Evolutionary conservation across 2,888 invertebrate genomes (phyloP).

Genomic region (Opisthograptis luteolata): DNA sequence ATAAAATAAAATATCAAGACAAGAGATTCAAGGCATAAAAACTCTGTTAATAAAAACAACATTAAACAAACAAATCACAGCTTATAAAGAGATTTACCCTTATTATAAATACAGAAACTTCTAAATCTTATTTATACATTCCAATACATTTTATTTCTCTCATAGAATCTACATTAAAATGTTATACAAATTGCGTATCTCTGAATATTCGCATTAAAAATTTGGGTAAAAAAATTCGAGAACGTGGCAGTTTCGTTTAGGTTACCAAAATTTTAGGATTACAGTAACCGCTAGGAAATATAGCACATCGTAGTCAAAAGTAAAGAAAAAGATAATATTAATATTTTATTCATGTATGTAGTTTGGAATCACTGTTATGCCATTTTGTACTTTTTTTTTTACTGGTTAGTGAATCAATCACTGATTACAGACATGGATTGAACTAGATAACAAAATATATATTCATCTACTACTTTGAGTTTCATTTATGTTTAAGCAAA

Average conservation of each 20-base stretch:
- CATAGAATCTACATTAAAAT: conserved; percentile 38
- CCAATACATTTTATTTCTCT: conserved; percentile 36
- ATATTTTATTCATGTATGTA: no score
- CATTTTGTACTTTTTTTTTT: no score
- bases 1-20: conserved; percentile 41
- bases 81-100: conserved; percentile 23
- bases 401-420: no score
- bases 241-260: conserved; percentile 70
- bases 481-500: no score
- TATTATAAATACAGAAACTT: conserved; percentile 37
- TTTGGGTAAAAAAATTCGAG: conserved; percentile 67
- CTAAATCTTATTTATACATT: conserved; percentile 36
- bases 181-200: conserved; percentile 31
- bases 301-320: no score
- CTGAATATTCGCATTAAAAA: conserved; percentile 54
- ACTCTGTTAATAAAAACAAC: conserved; percentile 22
- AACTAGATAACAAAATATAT: no score
- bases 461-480: no score
- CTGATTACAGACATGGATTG: no score
- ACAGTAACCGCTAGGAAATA: no score
- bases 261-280: no score
- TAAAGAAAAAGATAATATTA: no score
- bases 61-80: conserved; percentile 34
- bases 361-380: no score
- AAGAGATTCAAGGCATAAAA: conserved; percentile 39